These are phyloP conservation scores for Formica selysi DNA, from an alignment of 1,140 invertebrate species.

Conservation along the genomic window DNA sequence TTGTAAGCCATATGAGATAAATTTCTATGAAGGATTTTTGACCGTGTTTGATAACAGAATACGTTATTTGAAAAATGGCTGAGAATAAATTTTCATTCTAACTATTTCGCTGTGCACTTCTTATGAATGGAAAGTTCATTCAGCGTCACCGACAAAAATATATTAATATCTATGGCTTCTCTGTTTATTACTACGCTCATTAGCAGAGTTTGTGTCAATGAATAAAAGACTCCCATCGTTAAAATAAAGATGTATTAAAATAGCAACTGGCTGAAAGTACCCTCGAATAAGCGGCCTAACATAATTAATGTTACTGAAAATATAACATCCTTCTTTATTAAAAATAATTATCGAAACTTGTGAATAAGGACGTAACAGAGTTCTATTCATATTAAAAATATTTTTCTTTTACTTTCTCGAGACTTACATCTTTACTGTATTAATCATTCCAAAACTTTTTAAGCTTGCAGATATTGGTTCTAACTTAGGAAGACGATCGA, in stretches of 20 bases:
- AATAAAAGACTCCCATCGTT: constrained; percentile 30
- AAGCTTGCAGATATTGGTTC: background rate
- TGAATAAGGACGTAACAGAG: background rate
- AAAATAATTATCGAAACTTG: constrained; percentile 47
- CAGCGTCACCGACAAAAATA: background rate
- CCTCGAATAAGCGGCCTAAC: background rate
- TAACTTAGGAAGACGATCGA: background rate
- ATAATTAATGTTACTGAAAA: constrained; percentile 53
- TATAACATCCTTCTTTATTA: constrained; percentile 29
- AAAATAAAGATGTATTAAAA: constrained; percentile 52
- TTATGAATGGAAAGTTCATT: constrained; percentile 5
- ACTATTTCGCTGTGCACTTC: background rate
- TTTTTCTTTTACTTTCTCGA: constrained; percentile 19
- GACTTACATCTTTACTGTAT: background rate
- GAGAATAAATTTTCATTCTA: background rate
- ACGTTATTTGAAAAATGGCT: background rate
- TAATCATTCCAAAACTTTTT: constrained; percentile 29
- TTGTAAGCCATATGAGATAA: constrained; percentile 2
- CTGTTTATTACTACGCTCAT: constrained; percentile 31
- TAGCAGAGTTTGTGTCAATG: constrained; percentile 43
- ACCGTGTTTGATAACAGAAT: background rate
- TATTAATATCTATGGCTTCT: constrained; percentile 4
- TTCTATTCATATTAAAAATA: background rate
- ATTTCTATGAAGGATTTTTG: background rate
- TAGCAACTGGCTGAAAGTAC: constrained; percentile 31